These are phyloP conservation scores for Tychaedon coryphoeus DNA, from an alignment of 2,113 vertebrate genomes.

Conservation along the genomic window DNA sequence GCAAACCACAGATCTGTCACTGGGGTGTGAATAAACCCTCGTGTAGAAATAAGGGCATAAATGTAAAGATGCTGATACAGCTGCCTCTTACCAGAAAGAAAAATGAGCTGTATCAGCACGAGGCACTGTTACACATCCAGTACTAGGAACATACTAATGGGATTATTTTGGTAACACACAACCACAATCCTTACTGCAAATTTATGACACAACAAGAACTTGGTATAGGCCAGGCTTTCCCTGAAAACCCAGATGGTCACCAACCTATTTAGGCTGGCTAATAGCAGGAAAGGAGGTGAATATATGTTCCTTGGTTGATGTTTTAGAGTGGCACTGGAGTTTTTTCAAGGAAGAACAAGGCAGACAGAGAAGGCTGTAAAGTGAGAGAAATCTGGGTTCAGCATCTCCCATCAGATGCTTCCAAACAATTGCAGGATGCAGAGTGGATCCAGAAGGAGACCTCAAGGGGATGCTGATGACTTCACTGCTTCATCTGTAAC, in stretches of 20 bases:
- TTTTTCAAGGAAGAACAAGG: neutral
- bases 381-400: neutral
- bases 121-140: neutral
- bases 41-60: neutral
- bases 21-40: neutral
- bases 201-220: neutral
- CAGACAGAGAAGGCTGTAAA: neutral
- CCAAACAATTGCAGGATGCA: constrained; percentile 59
- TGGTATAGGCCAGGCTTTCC: neutral
- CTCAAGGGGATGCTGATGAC: neutral
- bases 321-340: neutral
- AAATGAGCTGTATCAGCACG: neutral
- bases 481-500: constrained; percentile 39
- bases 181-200: neutral
- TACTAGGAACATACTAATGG: fast-evolving
- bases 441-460: constrained; percentile 4
- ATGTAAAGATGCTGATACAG: neutral
- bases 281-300: neutral
- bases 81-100: neutral
- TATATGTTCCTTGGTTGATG: neutral
- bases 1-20: neutral
- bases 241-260: neutral
- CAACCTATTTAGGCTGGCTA: neutral
- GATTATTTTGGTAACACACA: neutral
- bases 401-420: neutral